Conservation (phyloP, 2,113 vertebrate genomes). For the Arizona elegans region DNA sequence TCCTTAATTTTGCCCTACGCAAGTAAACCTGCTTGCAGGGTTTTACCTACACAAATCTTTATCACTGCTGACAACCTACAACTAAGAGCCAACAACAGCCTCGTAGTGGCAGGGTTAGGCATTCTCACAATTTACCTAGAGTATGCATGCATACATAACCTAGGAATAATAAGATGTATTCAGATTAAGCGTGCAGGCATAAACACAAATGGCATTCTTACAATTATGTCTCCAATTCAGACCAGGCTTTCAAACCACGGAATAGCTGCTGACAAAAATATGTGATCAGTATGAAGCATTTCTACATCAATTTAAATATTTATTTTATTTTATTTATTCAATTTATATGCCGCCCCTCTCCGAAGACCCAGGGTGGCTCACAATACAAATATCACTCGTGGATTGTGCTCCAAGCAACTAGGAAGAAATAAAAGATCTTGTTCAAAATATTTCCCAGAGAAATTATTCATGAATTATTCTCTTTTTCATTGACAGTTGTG, state of each 20-base stretch:
- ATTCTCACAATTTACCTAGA: not conserved
- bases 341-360: too few relatives aligned
- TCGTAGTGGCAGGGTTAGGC: not conserved
- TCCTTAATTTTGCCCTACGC: not conserved
- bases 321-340: too few relatives aligned
- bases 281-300: not conserved
- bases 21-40: not conserved
- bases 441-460: not conserved
- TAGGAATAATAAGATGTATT: not conserved
- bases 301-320: not conserved
- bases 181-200: not conserved
- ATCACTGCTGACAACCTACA: not conserved
- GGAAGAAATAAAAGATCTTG: not conserved
- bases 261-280: constrained; percentile 1
- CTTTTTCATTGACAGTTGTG: not conserved
- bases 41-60: not conserved
- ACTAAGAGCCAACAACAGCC: not conserved
- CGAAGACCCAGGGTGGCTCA: too few relatives aligned
- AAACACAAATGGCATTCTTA: not conserved
- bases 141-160: not conserved
- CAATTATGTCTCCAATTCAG: not conserved
- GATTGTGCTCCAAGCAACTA: not conserved
- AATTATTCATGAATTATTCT: not conserved
- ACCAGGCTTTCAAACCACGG: not conserved
- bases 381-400: not conserved